phyloP scores from a whole-genome alignment of 2,113 vertebrate species.

The Leuciscus idus region DNA sequence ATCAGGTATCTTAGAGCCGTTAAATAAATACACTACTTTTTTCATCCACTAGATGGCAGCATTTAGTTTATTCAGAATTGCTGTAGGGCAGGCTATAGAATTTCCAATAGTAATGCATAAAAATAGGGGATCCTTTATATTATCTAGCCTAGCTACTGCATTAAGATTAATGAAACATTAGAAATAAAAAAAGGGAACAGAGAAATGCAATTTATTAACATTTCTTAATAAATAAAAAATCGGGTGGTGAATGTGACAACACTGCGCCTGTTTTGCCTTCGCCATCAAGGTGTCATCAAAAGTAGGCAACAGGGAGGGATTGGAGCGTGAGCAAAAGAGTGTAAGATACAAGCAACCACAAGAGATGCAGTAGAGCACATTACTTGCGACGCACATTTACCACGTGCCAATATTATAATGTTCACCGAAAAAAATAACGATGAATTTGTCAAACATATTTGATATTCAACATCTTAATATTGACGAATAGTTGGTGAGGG shows the following conservation, averaged over 20 bases:
- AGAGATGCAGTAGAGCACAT: not conserved
- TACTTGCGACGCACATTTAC: not conserved
- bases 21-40: not conserved
- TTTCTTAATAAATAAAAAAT: not conserved
- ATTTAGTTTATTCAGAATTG: not conserved
- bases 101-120: not conserved
- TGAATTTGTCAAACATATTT: not conserved
- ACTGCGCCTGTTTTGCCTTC: constrained; percentile 8
- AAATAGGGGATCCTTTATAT: not conserved
- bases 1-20: not conserved
- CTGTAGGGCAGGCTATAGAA: not conserved
- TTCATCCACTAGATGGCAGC: constrained; percentile 23
- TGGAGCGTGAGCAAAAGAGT: not conserved
- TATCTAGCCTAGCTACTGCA: not conserved
- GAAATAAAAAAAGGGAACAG: not conserved
- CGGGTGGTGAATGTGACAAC: not conserved
- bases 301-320: not conserved
- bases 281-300: not conserved
- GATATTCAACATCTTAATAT: not conserved
- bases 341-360: not conserved
- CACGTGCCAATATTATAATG: not conserved
- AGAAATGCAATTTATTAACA: not conserved
- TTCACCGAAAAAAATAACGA: not conserved
- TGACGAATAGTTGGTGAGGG: not conserved
- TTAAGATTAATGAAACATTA: too few relatives aligned